Evolutionary conservation across 2,888 invertebrate genomes (phyloP).

Genomic region (Nebria salina): DNA sequence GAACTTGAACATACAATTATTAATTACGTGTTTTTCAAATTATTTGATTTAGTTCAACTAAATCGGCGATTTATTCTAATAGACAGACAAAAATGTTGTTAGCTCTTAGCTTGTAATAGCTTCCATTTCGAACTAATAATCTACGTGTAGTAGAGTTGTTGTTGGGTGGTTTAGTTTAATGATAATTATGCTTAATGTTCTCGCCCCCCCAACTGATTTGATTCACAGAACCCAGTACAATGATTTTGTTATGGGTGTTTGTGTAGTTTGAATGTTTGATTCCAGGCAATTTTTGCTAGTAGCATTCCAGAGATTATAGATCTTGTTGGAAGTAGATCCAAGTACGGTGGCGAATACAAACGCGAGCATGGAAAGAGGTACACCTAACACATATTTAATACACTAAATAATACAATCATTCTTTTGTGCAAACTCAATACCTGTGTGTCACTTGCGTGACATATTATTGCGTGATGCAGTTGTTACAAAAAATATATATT

Average conservation of each 20-base stretch:
- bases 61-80: no score
- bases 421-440: not conserved
- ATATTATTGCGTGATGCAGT: no score
- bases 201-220: slow-evolving; percentile 35
- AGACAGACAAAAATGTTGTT: no score
- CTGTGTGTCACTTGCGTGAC: not conserved
- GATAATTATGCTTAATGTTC: not conserved
- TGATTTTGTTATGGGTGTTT: slow-evolving; percentile 29
- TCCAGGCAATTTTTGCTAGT: slow-evolving; percentile 99
- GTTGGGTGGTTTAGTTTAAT: slow-evolving; percentile 6
- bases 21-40: no score
- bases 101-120: not conserved
- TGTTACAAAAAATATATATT: no score
- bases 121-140: not conserved
- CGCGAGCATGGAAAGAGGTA: slow-evolving; percentile 99
- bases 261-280: slow-evolving; percentile 66
- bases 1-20: not conserved
- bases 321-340: slow-evolving; percentile 99
- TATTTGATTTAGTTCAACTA: no score
- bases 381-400: slow-evolving; percentile 59
- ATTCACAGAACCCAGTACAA: slow-evolving; percentile 24
- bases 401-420: not conserved
- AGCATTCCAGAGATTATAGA: slow-evolving; percentile 99
- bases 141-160: not conserved
- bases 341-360: slow-evolving; percentile 99